These are phyloP conservation scores for Diorhabda carinulata DNA, from an alignment of 1,140 invertebrate species.

Conservation along the genomic window DNA sequence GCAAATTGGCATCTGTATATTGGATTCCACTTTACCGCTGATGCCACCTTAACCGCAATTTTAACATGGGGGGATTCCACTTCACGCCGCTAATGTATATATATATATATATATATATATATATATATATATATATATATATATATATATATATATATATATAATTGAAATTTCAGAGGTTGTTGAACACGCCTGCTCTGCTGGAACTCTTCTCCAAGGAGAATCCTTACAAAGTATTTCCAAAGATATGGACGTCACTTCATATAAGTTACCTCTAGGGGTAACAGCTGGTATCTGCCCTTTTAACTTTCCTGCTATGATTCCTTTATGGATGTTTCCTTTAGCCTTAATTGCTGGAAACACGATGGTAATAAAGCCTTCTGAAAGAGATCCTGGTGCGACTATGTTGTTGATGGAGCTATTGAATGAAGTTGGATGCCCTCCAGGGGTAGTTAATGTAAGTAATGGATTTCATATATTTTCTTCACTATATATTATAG, in stretches of 20 bases:
- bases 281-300: conserved; percentile 66
- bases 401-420: conserved; percentile 92
- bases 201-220: conserved; percentile 86
- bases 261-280: conserved; percentile 85
- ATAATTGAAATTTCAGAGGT: conserved; percentile 67
- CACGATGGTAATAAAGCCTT: conserved; percentile 79
- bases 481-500: too few relatives aligned
- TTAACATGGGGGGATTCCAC: too few relatives aligned
- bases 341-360: conserved; percentile 88
- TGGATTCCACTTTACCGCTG: too few relatives aligned
- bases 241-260: conserved; percentile 90
- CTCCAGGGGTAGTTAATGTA: conserved; percentile 88
- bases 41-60: too few relatives aligned
- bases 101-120: too few relatives aligned
- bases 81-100: too few relatives aligned
- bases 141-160: too few relatives aligned
- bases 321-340: conserved; percentile 99
- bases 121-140: too few relatives aligned
- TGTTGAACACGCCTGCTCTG: conserved; percentile 93
- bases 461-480: conserved; percentile 24
- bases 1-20: too few relatives aligned
- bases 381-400: conserved; percentile 95
- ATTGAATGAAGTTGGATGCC: conserved; percentile 85
- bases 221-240: conserved; percentile 89
- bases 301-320: conserved; percentile 99